These are phyloP conservation scores for Periophthalmus magnuspinnatus DNA, from an alignment of 2,797 vertebrate genomes.

Conservation along the genomic window DNA sequence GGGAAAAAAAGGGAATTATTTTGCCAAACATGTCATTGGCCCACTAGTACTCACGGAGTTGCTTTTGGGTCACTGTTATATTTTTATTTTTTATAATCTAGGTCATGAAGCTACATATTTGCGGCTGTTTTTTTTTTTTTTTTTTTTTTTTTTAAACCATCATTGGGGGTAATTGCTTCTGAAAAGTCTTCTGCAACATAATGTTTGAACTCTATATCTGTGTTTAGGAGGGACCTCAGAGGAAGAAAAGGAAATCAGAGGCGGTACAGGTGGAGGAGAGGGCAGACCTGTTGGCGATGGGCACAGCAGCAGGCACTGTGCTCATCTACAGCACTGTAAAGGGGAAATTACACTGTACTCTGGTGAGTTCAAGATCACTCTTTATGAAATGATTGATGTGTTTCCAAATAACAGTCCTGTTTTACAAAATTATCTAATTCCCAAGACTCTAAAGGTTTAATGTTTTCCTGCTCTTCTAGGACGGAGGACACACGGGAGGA, in stretches of 20 bases:
- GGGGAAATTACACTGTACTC: conserved; percentile 92
- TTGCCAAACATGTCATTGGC: neutral
- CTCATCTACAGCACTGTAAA: conserved; percentile 94
- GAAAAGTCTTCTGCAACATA: neutral
- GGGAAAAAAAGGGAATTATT: neutral
- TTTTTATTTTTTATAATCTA: no score
- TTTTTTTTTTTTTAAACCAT: no score
- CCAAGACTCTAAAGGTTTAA: neutral
- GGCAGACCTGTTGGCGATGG: conserved; percentile 91
- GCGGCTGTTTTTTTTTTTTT: no score
- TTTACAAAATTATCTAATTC: no score
- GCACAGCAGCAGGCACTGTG: conserved; percentile 92
- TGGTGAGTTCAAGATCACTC: conserved; percentile 77
- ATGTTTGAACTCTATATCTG: neutral
- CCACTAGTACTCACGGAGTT: neutral
- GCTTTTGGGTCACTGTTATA: no score
- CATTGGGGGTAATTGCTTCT: no score
- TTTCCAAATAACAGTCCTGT: neutral
- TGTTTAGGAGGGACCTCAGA: conserved; percentile 90
- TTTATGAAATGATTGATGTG: neutral
- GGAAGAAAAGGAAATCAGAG: conserved; percentile 97
- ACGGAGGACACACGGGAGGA: conserved; percentile 87
- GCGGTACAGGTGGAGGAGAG: conserved; percentile 75
- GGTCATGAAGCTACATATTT: no score
- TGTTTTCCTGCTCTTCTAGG: conserved; percentile 68